These are phyloP conservation scores for Potamarius usumacintae DNA, from an alignment of 2,113 vertebrate species.

Conservation along the genomic window DNA sequence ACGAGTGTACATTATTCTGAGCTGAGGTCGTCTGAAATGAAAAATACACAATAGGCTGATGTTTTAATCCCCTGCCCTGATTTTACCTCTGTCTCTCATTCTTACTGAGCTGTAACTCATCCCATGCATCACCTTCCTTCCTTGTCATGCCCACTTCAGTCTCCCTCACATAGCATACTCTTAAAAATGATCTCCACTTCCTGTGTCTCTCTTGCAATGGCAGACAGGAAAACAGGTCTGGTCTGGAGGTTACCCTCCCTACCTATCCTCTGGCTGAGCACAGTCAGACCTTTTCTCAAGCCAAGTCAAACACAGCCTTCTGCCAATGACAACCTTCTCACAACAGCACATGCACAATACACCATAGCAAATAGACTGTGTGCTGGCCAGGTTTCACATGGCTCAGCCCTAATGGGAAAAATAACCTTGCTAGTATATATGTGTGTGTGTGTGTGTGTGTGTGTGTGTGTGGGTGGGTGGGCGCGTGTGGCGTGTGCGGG, in stretches of 20 bases:
- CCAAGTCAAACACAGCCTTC: constrained; percentile 36
- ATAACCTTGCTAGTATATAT: constrained; percentile 28
- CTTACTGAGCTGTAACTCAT: neutral
- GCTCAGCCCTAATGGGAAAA: constrained; percentile 16
- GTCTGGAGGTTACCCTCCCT: constrained; percentile 18
- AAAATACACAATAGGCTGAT: neutral
- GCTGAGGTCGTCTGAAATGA: neutral
- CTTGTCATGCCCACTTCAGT: neutral
- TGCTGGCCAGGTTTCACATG: constrained; percentile 8
- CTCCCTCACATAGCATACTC: constrained; percentile 1
- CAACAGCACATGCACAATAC: constrained; percentile 15
- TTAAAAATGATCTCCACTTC: constrained; percentile 1
- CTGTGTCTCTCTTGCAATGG: constrained; percentile 29
- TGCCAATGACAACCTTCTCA: constrained; percentile 19
- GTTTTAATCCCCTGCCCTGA: neutral
- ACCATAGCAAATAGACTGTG: constrained; percentile 2
- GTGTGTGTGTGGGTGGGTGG: neutral
- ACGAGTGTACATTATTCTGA: neutral
- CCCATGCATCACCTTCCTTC: constrained; percentile 6
- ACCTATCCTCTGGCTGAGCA: constrained; percentile 25
- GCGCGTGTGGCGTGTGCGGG: neutral
- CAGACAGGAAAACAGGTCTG: constrained; percentile 33
- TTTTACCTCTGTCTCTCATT: neutral
- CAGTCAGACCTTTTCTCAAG: neutral
- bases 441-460: constrained; percentile 14